A percentile compares a stretch with the other conserved stretches of the same genome.
Evolutionary conservation across 1,140 invertebrate species (phyloP).

Genomic region (Pygmarrhopalites habei): DNA sequence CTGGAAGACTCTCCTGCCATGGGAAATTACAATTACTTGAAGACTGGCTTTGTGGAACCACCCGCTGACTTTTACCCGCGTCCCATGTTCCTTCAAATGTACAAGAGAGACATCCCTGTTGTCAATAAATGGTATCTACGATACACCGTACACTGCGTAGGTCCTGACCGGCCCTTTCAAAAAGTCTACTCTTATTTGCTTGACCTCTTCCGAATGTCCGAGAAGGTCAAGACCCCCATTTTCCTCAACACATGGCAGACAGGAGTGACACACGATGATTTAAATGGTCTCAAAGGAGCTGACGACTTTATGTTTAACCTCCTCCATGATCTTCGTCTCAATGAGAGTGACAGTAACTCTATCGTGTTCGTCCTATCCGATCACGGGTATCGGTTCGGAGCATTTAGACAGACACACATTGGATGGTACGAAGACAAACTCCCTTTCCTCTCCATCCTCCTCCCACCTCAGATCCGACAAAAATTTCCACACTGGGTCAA

Average conservation of each 20-base stretch:
- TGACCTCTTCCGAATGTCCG: slow-evolving; percentile 1
- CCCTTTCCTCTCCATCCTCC: slow-evolving; percentile 49
- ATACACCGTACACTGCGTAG: too few species aligned
- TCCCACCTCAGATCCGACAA: slow-evolving; percentile 46
- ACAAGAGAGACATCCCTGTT: too few species aligned
- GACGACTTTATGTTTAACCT: slow-evolving; percentile 10
- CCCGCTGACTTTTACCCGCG: slow-evolving; percentile 38
- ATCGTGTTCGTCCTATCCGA: slow-evolving; percentile 52
- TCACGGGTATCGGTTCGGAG: slow-evolving; percentile 48
- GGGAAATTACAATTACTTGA: slow-evolving; percentile 44
- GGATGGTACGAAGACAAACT: slow-evolving; percentile 53
- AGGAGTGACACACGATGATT: slow-evolving; percentile 15
- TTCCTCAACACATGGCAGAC: slow-evolving; percentile 30
- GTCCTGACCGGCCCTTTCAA: too few species aligned
- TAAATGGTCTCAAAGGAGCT: too few species aligned
- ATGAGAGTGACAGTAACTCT: too few species aligned
- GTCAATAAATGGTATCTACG: too few species aligned
- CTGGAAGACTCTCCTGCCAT: slow-evolving; percentile 45
- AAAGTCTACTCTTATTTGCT: slow-evolving; percentile 19
- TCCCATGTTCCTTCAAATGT: too few species aligned
- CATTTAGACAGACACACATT: slow-evolving; percentile 47
- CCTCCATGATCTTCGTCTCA: too few species aligned
- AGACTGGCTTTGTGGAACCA: slow-evolving; percentile 31
- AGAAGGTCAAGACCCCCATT: slow-evolving; percentile 11
- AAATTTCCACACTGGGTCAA: slow-evolving; percentile 42